Percentiles rank a stretch among this genome's conserved stretches.
phyloP scores from a whole-genome alignment of 1,140 invertebrate genomes.

The Acromyrmex charruanus region DNA sequence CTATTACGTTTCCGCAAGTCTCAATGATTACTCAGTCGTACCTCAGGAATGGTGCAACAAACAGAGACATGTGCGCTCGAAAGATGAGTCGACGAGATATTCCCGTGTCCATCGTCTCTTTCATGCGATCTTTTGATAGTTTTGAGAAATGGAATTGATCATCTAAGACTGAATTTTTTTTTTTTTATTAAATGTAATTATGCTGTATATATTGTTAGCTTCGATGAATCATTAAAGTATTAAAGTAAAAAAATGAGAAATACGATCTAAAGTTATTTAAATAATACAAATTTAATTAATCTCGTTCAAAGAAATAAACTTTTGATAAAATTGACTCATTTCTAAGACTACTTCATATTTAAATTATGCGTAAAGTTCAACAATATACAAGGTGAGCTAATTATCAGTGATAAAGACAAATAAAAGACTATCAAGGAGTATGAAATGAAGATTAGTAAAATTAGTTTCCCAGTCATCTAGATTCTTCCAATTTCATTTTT shows the following conservation, averaged over 20 bases:
- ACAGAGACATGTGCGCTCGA: background rate
- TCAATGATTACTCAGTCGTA: constrained; percentile 50
- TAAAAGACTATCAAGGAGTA: background rate
- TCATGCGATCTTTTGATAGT: background rate
- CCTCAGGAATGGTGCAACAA: constrained; percentile 13
- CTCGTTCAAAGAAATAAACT: background rate
- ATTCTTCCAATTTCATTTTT: background rate
- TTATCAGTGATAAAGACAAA: constrained; percentile 2
- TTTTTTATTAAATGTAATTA: background rate
- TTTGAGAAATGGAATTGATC: background rate
- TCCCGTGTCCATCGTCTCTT: constrained; percentile 8
- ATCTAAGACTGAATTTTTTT: background rate
- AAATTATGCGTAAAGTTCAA: background rate
- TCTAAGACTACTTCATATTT: background rate
- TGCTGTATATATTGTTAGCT: background rate
- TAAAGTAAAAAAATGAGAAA: background rate
- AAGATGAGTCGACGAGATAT: constrained; percentile 34
- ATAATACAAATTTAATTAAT: background rate
- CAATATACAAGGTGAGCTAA: background rate
- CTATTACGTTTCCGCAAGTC: constrained; percentile 7
- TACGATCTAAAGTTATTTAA: background rate
- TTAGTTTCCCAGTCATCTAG: background rate
- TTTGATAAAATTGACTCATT: background rate
- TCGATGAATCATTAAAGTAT: background rate
- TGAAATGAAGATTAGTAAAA: background rate